Conservation (phyloP, 2,888 invertebrate genomes). For the Galerucella pusilla region DNA sequence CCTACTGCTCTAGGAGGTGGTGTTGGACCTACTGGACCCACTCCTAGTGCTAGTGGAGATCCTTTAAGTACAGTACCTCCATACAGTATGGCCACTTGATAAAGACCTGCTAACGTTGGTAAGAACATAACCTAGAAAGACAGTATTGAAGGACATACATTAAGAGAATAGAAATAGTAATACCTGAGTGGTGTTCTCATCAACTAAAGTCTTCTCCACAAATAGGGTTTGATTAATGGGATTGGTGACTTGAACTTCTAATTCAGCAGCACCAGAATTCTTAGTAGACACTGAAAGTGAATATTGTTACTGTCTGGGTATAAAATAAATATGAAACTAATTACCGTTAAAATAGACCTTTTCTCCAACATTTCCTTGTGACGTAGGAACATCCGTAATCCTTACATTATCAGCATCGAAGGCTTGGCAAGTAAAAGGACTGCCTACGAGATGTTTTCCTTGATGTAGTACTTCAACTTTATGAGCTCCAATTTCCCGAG, state of each 20-base stretch:
- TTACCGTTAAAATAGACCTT: conserved; percentile 84
- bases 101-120: conserved; percentile 85
- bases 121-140: conserved; percentile 82
- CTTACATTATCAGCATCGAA: conserved; percentile 88
- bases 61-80: conserved; percentile 72
- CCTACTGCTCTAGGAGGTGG: conserved; percentile 73
- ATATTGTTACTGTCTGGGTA: background rate
- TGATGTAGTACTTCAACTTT: conserved; percentile 87
- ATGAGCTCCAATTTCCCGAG: conserved; percentile 77
- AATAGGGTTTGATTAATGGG: conserved; percentile 87
- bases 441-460: conserved; percentile 90
- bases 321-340: conserved; percentile 37
- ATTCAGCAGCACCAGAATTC: conserved; percentile 85
- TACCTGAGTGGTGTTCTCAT: conserved; percentile 78
- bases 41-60: conserved; percentile 70
- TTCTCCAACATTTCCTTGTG: conserved; percentile 83
- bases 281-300: conserved; percentile 59
- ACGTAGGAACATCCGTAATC: conserved; percentile 80
- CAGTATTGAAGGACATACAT: background rate
- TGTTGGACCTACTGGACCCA: conserved; percentile 72
- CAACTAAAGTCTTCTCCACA: conserved; percentile 78
- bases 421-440: conserved; percentile 93
- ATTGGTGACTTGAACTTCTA: conserved; percentile 89
- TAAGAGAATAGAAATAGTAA: conserved; percentile 53
- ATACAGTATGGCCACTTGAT: conserved; percentile 75